Base-by-base conservation (phyloP, 1,140 invertebrate genomes). In the Pachypeltis micranthus region DNA sequence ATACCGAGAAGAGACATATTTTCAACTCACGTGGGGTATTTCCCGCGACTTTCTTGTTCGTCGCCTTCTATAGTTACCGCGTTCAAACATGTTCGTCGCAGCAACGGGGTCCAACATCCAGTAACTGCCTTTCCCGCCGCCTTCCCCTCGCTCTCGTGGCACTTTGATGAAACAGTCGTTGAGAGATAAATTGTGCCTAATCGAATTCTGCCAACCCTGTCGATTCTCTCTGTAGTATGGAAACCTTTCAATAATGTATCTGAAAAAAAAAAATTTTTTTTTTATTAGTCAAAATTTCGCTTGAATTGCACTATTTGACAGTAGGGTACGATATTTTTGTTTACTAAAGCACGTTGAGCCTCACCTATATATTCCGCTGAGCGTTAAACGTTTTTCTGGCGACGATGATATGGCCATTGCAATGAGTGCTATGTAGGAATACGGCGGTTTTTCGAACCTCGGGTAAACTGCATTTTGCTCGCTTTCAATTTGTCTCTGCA, bases 111-210 rank as follows among this genome's bases (percentile, higher is more conserved):
- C 93, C 26, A 98, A 76, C 0, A 93, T 95, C 96, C 96, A 98
- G 74, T 96, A 98, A 70, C 90, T 94, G 1, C 96, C 95, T 75
- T 98, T 98, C 0, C 92, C 92, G 0, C 91, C 90, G 71, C 94
- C 94, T 75, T 98, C 70, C 95, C 92, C 70, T 61, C 66, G 39
- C 58, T 93, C 82, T 63, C 88, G 71, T 29, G 90, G 83, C 58
- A 96, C 88, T 77, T 98, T 99, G 0, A 99, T 87, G 75, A 99
- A 99, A 74, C 96, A 99, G 75, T 99, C 96, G 78, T 99, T 99
- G 16, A 99, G 79, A 65, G 90, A 94, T 2, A 99, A 78, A 77
- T 99, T 99, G 74, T 99, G 94, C 39, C 94, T 80, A 63, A 96
- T 96, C 1, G 89, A 93, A 72, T 96, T 96, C 74, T 96, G 93